phyloP scores from a whole-genome alignment of 2,113 vertebrate genomes.

The Sula dactylatra region DNA sequence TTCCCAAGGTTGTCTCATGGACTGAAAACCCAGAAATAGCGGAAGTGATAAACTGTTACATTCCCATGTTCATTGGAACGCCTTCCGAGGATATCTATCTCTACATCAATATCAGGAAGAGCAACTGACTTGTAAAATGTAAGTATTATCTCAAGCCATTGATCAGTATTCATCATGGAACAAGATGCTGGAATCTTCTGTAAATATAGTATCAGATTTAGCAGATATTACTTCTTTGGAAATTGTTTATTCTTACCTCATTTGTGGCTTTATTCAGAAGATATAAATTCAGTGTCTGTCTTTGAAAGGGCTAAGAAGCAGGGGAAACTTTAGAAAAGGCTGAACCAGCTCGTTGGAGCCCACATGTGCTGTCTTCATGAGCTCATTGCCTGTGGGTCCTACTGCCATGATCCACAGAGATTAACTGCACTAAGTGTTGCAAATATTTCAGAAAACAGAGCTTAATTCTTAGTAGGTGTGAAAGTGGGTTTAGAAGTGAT shows the following conservation, averaged over 20 bases:
- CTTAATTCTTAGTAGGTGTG: neutral
- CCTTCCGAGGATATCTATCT: neutral
- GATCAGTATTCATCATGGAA: neutral
- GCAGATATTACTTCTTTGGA: neutral
- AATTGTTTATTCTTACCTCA: neutral
- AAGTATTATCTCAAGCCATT: neutral
- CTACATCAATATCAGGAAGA: neutral
- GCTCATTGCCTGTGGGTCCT: neutral
- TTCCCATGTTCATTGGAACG: neutral
- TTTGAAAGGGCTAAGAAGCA: neutral
- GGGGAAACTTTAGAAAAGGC: neutral
- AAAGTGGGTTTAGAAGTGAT: neutral
- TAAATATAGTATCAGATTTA: neutral
- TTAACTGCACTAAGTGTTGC: neutral
- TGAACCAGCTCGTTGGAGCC: neutral
- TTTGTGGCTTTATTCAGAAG: neutral
- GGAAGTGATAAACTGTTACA: neutral
- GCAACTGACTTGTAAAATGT: neutral
- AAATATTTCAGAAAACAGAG: neutral
- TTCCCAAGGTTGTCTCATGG: neutral
- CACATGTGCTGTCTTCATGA: rapidly evolving
- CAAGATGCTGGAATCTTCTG: neutral
- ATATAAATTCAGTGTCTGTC: neutral
- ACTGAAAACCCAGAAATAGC: neutral
- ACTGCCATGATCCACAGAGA: neutral